Conservation (phyloP, 2,888 invertebrate genomes). For the Caenorhabditis japonica region DNA sequence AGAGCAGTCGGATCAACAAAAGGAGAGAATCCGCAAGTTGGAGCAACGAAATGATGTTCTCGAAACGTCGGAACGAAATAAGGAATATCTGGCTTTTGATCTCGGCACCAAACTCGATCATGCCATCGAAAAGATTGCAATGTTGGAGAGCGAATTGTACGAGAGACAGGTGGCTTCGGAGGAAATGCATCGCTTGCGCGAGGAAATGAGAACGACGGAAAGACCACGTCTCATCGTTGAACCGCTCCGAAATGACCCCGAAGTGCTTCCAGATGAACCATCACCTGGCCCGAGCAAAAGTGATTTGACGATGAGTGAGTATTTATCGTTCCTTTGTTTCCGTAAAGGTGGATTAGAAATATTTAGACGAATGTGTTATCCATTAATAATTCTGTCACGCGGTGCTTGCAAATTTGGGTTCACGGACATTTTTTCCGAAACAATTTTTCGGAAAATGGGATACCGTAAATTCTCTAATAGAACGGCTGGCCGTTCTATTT, state of each 20-base stretch:
- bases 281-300: slow-evolving; percentile 45
- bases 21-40: slow-evolving; percentile 41
- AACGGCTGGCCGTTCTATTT: too few species aligned
- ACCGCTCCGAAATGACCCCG: slow-evolving; percentile 55
- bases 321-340: too few species aligned
- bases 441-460: too few species aligned
- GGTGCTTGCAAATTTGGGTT: too few species aligned
- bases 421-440: background rate
- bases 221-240: slow-evolving; percentile 57
- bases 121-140: slow-evolving; percentile 55
- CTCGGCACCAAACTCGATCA: slow-evolving; percentile 47
- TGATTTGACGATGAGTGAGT: slow-evolving; percentile 36
- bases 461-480: too few species aligned
- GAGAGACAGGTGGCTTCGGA: slow-evolving; percentile 57
- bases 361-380: too few species aligned
- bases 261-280: slow-evolving; percentile 54
- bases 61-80: slow-evolving; percentile 55
- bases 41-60: slow-evolving; percentile 62
- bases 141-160: slow-evolving; percentile 58
- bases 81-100: slow-evolving; percentile 55
- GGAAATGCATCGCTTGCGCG: slow-evolving; percentile 57
- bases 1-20: slow-evolving; percentile 16
- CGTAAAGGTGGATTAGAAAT: too few species aligned
- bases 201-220: slow-evolving; percentile 36
- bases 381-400: too few species aligned